Evolutionary conservation across 2,888 invertebrate genomes (phyloP).

Genomic region (Baronia brevicornis): DNA sequence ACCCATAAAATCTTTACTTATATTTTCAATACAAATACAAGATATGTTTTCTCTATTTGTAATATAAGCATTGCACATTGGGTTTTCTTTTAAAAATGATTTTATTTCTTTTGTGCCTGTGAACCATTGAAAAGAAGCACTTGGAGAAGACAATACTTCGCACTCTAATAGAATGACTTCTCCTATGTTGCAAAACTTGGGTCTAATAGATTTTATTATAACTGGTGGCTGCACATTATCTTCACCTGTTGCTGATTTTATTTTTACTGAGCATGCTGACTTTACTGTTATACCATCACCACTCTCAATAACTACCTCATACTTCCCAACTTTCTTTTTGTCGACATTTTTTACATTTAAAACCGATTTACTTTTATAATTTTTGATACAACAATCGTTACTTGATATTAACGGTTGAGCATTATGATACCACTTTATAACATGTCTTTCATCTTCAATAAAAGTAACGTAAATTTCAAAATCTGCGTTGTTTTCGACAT

Average conservation of each 20-base stretch:
- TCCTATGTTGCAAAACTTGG: slow-evolving; percentile 81
- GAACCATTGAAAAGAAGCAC: slow-evolving; percentile 92
- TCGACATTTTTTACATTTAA: slow-evolving; percentile 80
- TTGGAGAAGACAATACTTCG: slow-evolving; percentile 83
- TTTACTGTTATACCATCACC: slow-evolving; percentile 86
- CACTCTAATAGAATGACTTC: slow-evolving; percentile 88
- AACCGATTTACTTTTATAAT: slow-evolving; percentile 77
- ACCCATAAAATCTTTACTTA: slow-evolving; percentile 81
- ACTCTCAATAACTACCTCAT: slow-evolving; percentile 85
- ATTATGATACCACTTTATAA: slow-evolving; percentile 90
- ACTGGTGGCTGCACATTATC: slow-evolving; percentile 80
- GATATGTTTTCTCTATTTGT: slow-evolving; percentile 84
- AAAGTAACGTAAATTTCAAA: slow-evolving; percentile 83
- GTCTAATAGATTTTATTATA: slow-evolving; percentile 82
- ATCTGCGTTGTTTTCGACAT: slow-evolving; percentile 81
- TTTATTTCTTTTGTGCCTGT: slow-evolving; percentile 82
- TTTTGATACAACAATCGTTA: slow-evolving; percentile 76
- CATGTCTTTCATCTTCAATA: slow-evolving; percentile 81
- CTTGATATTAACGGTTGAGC: slow-evolving; percentile 82
- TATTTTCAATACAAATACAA: slow-evolving; percentile 84
- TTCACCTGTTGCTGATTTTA: slow-evolving; percentile 77
- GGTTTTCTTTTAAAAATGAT: slow-evolving; percentile 66
- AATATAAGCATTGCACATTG: slow-evolving; percentile 82
- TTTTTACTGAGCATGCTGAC: slow-evolving; percentile 87
- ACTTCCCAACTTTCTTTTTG: slow-evolving; percentile 89